phyloP scores from a whole-genome alignment of 2,113 vertebrate species.

The Lamprotornis superbus region DNA sequence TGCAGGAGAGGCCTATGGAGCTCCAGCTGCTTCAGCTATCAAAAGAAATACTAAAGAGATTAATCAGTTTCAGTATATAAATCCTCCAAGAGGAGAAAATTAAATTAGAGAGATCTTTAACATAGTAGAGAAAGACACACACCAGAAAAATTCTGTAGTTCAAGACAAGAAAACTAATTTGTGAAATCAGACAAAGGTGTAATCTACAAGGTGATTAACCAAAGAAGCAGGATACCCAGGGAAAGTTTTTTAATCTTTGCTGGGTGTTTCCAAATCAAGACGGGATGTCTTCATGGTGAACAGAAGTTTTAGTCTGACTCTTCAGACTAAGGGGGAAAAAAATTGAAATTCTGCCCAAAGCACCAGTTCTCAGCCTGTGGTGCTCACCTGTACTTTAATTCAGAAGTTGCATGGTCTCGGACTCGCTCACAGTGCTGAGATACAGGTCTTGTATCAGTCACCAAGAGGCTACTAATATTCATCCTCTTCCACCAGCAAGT shows the following conservation, averaged over 20 bases:
- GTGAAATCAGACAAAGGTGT: not conserved
- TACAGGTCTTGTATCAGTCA: not conserved
- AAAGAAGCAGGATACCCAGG: not conserved
- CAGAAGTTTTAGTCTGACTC: not conserved
- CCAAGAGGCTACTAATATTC: not conserved
- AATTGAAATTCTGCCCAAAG: not conserved
- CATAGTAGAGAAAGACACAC: not conserved
- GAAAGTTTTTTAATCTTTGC: not conserved
- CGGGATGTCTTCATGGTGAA: not conserved
- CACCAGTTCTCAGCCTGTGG: not conserved
- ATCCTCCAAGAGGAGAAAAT: not conserved
- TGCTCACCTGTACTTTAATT: not conserved
- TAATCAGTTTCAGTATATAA: not conserved
- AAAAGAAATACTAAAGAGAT: not conserved
- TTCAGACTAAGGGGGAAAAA: not conserved
- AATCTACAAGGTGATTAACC: not conserved
- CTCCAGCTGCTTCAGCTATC: not conserved
- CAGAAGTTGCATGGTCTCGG: not conserved
- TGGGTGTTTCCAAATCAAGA: not conserved
- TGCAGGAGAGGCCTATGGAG: not conserved
- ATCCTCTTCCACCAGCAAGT: not conserved
- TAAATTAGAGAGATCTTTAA: not conserved
- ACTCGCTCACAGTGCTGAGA: not conserved
- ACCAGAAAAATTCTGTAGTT: not conserved
- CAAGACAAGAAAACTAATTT: slow-evolving; percentile 14